Percentiles rank a stretch among this genome's conserved stretches.
phyloP scores from a whole-genome alignment of 2,113 vertebrate genomes.

The Polypterus bichir region DNA sequence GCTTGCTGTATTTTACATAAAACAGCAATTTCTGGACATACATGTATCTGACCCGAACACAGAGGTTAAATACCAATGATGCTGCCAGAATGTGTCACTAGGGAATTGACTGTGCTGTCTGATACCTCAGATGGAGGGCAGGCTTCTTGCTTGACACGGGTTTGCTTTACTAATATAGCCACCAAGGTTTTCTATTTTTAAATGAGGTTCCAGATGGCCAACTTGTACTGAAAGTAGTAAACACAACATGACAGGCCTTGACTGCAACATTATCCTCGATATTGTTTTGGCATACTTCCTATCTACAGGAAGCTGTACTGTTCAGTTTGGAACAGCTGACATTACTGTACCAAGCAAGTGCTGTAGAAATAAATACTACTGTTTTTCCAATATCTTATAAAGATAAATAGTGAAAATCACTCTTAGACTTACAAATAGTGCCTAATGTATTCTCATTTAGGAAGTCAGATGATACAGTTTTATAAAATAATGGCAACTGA shows the following conservation, averaged over 20 bases:
- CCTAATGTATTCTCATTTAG: too few species aligned
- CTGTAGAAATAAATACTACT: too few species aligned
- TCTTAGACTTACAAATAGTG: too few species aligned
- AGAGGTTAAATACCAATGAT: too few species aligned
- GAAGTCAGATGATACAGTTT: too few species aligned
- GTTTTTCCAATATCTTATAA: too few species aligned
- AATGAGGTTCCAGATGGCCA: conserved; percentile 23
- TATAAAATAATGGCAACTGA: too few species aligned
- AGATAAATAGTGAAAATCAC: too few species aligned
- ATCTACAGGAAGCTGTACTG: neutral
- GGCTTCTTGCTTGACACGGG: conserved; percentile 16
- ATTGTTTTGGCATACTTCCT: conserved; percentile 22
- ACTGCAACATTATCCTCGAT: conserved; percentile 18
- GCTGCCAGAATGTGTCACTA: too few species aligned
- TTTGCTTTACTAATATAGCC: conserved; percentile 20
- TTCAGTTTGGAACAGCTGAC: neutral
- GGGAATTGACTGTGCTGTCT: neutral
- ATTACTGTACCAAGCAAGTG: neutral
- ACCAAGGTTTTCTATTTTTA: conserved; percentile 31
- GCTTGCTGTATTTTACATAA: too few species aligned
- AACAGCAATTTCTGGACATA: too few species aligned
- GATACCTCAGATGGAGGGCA: conserved; percentile 13
- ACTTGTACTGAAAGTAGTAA: conserved; percentile 23
- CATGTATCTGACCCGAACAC: too few species aligned
- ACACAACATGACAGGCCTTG: conserved; percentile 23